Conservation (phyloP, 1,140 invertebrate genomes). For the Drosophila eugracilis region DNA sequence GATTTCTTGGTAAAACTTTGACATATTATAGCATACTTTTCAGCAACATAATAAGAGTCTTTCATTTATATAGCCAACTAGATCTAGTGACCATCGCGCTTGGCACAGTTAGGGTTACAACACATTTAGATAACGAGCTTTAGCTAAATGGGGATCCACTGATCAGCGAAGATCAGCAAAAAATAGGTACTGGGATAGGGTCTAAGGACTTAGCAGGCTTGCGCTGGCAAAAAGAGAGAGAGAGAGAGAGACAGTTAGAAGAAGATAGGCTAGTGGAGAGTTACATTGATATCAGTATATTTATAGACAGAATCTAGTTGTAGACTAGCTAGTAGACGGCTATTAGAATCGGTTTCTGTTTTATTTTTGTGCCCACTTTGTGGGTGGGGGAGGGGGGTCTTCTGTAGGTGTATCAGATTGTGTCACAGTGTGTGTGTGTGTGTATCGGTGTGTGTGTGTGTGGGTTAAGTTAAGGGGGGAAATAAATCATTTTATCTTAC, state of each 20-base stretch:
- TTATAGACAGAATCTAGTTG: conserved; percentile 44
- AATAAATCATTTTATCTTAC: conserved; percentile 87
- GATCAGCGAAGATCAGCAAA: background rate
- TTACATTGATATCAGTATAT: conserved; percentile 47
- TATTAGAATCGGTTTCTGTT: conserved; percentile 50
- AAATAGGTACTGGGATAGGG: background rate
- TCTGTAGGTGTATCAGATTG: conserved; percentile 27
- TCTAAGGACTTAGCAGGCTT: conserved; percentile 3
- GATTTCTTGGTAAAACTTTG: background rate
- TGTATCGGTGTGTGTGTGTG: conserved; percentile 41
- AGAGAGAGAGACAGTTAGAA: conserved; percentile 25
- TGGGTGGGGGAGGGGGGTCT: conserved; percentile 1
- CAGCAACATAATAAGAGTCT: background rate
- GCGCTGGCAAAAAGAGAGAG: conserved; percentile 12
- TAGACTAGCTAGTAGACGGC: conserved; percentile 44
- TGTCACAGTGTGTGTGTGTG: conserved; percentile 20
- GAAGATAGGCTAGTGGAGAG: conserved; percentile 2
- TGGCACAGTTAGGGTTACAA: background rate
- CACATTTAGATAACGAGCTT: background rate
- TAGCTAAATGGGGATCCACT: background rate
- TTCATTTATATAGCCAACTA: background rate
- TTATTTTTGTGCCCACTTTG: conserved; percentile 23
- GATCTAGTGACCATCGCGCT: background rate
- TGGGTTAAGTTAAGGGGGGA: conserved; percentile 60
- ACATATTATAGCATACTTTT: background rate